A percentile compares a stretch with the other conserved stretches of the same genome.
These are phyloP conservation scores for Limosa lapponica DNA, from an alignment of 2,797 vertebrate species.

Conservation along the genomic window DNA sequence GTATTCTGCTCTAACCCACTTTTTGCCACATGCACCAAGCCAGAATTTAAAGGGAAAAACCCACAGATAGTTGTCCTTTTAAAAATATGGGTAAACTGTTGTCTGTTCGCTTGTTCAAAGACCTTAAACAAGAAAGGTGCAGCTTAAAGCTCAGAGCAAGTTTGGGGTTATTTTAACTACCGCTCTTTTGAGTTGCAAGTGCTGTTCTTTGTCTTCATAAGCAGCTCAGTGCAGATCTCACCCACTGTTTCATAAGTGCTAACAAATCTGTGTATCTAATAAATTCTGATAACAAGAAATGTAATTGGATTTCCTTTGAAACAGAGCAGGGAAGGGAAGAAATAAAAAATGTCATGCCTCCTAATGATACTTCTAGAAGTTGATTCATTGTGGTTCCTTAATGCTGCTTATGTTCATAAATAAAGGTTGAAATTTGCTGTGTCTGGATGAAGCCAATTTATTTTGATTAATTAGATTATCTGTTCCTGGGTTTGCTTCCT, in stretches of 20 bases:
- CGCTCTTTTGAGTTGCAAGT: neutral
- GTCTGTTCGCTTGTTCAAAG: neutral
- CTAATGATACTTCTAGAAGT: neutral
- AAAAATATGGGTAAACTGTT: neutral
- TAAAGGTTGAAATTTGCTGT: neutral
- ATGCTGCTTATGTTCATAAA: neutral
- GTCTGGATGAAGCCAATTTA: slow-evolving; percentile 43
- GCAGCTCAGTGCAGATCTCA: neutral
- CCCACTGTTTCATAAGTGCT: neutral
- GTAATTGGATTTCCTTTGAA: neutral
- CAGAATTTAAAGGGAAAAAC: neutral
- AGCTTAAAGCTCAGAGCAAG: neutral
- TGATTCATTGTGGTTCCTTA: neutral
- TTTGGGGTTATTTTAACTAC: neutral
- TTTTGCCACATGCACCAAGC: neutral
- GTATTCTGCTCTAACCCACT: neutral
- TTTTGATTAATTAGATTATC: slow-evolving; percentile 55
- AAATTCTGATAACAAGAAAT: neutral
- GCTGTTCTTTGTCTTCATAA: neutral
- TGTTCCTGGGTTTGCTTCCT: slow-evolving; percentile 43
- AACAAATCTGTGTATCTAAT: neutral
- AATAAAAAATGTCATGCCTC: neutral
- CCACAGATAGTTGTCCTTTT: neutral
- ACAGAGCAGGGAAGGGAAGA: neutral
- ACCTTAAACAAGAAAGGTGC: neutral